These are phyloP conservation scores for Tortricodes alternella DNA, from an alignment of 2,888 invertebrate genomes.

Conservation along the genomic window DNA sequence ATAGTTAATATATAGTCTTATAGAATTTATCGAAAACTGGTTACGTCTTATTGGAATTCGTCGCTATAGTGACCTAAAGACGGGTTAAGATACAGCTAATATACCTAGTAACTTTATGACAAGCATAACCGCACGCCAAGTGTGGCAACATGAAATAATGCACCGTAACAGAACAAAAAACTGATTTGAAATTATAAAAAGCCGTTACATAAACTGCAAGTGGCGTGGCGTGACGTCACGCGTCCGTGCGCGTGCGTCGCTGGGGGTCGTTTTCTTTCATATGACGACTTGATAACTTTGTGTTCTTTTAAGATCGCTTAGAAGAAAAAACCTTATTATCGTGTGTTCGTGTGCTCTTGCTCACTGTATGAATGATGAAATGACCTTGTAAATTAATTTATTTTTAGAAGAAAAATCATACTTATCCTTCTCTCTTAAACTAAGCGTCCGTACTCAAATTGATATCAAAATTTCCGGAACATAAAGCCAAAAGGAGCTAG, in stretches of 20 bases:
- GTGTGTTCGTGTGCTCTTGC: too few relatives aligned
- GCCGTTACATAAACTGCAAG: constrained; percentile 32
- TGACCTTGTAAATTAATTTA: too few relatives aligned
- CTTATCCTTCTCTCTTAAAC: too few relatives aligned
- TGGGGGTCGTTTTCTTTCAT: constrained; percentile 9
- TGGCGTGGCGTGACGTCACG: constrained; percentile 32
- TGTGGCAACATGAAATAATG: constrained; percentile 13
- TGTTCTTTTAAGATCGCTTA: neutral
- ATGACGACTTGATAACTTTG: neutral
- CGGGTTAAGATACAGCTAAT: too few relatives aligned
- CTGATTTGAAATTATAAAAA: constrained; percentile 33
- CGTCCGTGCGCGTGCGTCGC: constrained; percentile 15
- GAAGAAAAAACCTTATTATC: too few relatives aligned
- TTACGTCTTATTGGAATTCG: too few relatives aligned
- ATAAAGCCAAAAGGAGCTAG: neutral
- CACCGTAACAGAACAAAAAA: constrained; percentile 27
- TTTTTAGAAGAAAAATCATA: too few relatives aligned
- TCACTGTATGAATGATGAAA: too few relatives aligned
- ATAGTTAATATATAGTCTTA: too few relatives aligned
- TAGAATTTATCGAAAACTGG: too few relatives aligned
- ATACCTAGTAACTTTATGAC: constrained; percentile 1
- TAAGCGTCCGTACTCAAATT: neutral
- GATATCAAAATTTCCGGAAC: neutral
- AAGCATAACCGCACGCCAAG: constrained; percentile 2
- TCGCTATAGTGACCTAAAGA: too few relatives aligned